These are phyloP conservation scores for Marisa cornuarietis DNA, from an alignment of 1,140 invertebrate genomes.

Conservation along the genomic window DNA sequence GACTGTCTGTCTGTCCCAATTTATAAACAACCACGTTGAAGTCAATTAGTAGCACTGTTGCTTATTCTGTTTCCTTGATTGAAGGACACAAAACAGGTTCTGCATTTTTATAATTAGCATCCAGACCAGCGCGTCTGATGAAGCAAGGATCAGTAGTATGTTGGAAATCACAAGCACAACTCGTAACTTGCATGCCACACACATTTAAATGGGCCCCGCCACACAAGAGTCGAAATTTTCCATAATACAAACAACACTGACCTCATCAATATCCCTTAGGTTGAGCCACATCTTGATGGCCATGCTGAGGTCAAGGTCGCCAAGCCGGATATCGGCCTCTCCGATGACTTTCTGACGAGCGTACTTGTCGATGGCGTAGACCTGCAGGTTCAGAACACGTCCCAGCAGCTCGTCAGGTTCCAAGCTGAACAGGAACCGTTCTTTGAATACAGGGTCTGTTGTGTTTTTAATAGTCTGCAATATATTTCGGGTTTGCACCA, in stretches of 20 bases:
- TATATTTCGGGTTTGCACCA: background rate
- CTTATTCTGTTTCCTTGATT: no score
- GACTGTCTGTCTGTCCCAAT: no score
- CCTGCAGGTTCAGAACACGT: conserved; percentile 70
- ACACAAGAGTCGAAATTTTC: background rate
- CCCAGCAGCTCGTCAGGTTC: conserved; percentile 70
- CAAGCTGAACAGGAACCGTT: conserved; percentile 78
- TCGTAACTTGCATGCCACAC: no score
- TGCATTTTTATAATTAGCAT: no score
- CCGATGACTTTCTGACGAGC: conserved; percentile 74
- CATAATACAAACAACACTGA: conserved; percentile 65
- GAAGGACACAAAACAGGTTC: no score
- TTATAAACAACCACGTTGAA: no score
- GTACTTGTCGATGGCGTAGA: conserved; percentile 73
- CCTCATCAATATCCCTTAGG: conserved; percentile 74
- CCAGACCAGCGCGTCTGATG: no score
- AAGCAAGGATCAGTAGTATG: no score
- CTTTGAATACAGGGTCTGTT: conserved; percentile 78
- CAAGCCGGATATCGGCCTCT: conserved; percentile 73
- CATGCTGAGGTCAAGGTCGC: conserved; percentile 71
- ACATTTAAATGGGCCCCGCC: no score
- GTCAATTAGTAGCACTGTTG: no score
- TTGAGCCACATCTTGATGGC: conserved; percentile 74
- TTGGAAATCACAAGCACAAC: no score
- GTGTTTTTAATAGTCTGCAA: conserved; percentile 72